These are phyloP conservation scores for Cantharis rufa DNA, from an alignment of 2,888 invertebrate species.

Conservation along the genomic window DNA sequence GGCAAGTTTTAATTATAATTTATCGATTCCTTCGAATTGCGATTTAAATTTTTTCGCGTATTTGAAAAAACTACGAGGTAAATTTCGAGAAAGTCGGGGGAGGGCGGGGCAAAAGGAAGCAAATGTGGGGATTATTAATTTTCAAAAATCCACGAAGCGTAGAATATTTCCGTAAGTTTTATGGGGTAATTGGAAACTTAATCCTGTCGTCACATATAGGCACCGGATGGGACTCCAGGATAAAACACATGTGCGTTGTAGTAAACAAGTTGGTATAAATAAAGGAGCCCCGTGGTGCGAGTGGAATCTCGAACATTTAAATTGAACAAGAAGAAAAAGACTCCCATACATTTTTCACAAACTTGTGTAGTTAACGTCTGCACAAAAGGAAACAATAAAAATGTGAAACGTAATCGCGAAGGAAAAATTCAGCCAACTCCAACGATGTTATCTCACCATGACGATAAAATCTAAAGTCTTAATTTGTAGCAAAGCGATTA, in stretches of 20 bases:
- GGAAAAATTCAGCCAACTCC: not conserved
- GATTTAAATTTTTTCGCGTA: not conserved
- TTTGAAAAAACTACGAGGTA: too few species aligned
- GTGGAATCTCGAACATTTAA: constrained; percentile 26
- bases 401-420: not conserved
- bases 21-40: not conserved
- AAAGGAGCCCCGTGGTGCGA: constrained; percentile 18
- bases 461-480: not conserved
- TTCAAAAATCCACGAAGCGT: not conserved
- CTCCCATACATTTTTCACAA: not conserved
- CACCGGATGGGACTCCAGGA: constrained; percentile 21
- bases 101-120: not conserved
- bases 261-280: constrained; percentile 29
- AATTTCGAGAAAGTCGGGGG: too few species aligned
- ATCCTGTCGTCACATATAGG: constrained; percentile 5
- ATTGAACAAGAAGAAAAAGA: constrained; percentile 10
- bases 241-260: constrained; percentile 26
- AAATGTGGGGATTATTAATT: not conserved
- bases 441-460: not conserved
- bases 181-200: constrained; percentile 4
- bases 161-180: constrained; percentile 2
- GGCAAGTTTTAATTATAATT: constrained; percentile 11
- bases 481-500: not conserved
- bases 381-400: not conserved
- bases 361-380: not conserved